Evolutionary conservation across 2,888 invertebrate species (phyloP).

Genomic region (Mechanitis messenoides): DNA sequence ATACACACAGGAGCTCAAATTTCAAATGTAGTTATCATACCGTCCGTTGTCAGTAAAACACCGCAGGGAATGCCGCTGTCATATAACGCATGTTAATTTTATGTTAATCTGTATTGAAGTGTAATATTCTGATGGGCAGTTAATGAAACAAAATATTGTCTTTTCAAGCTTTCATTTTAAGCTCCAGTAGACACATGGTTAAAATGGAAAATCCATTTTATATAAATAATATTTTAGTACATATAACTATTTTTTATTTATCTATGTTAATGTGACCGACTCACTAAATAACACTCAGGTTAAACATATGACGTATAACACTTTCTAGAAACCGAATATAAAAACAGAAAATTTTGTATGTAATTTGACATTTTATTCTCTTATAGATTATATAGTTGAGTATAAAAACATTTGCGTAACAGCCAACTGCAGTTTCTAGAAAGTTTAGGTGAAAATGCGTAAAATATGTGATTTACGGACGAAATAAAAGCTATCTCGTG

Average conservation of each 20-base stretch:
- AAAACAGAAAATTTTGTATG: too few relatives aligned
- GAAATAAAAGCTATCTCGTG: constrained; percentile 11
- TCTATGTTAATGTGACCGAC: not conserved
- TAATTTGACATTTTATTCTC: constrained; percentile 5
- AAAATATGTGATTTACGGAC: constrained; percentile 12
- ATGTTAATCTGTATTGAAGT: constrained; percentile 19
- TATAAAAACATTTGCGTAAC: not conserved
- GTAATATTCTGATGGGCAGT: constrained; percentile 9
- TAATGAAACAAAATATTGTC: constrained; percentile 19
- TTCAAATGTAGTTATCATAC: not conserved
- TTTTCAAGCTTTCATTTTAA: constrained; percentile 3
- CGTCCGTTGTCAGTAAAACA: not conserved
- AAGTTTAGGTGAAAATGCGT: constrained; percentile 13
- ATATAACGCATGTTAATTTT: constrained; percentile 13
- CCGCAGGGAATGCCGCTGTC: constrained; percentile 1
- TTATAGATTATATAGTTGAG: not conserved
- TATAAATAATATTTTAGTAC: too few relatives aligned
- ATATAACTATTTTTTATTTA: too few relatives aligned
- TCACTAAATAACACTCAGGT: too few relatives aligned
- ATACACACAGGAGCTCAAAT: not conserved
- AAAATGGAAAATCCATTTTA: too few relatives aligned
- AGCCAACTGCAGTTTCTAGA: constrained; percentile 4
- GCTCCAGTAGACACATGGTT: not conserved
- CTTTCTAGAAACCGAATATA: too few relatives aligned
- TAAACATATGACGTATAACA: too few relatives aligned